Evolutionary conservation across 2,888 invertebrate genomes (phyloP).

Genomic region (Limenitis arthemis): DNA sequence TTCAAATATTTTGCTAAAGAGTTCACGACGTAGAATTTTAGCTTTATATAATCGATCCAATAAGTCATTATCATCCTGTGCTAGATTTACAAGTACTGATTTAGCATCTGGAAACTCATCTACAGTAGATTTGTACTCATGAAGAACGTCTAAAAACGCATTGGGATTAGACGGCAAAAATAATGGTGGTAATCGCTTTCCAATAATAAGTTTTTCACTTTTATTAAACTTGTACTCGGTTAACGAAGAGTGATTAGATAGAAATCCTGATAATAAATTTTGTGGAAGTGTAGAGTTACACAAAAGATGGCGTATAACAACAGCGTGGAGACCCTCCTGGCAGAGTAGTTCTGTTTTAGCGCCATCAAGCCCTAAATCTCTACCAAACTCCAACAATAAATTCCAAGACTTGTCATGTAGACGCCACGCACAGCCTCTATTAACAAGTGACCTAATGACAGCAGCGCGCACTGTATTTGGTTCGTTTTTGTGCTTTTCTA

Average conservation of each 20-base stretch:
- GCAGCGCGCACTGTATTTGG: constrained; percentile 43
- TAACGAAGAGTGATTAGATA: constrained; percentile 37
- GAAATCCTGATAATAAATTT: constrained; percentile 31
- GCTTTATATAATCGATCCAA: constrained; percentile 33
- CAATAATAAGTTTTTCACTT: constrained; percentile 32
- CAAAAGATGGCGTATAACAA: constrained; percentile 40
- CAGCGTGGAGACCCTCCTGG: constrained; percentile 46
- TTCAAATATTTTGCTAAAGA: constrained; percentile 37
- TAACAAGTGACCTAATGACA: constrained; percentile 46
- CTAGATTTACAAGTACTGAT: constrained; percentile 28
- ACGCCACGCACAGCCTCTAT: constrained; percentile 46
- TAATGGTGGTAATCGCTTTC: constrained; percentile 25
- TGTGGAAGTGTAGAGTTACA: constrained; percentile 23
- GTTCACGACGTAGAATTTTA: constrained; percentile 37
- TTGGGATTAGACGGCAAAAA: constrained; percentile 29
- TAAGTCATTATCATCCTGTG: constrained; percentile 28
- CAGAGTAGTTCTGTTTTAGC: constrained; percentile 34
- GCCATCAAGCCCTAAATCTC: constrained; percentile 47
- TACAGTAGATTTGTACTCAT: constrained; percentile 31
- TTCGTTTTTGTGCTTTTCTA: constrained; percentile 40
- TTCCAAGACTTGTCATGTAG: constrained; percentile 39
- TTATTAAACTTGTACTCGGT: constrained; percentile 35
- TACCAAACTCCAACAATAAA: constrained; percentile 37
- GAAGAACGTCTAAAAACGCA: constrained; percentile 34
- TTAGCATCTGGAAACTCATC: constrained; percentile 29